A percentile compares a stretch with the other conserved stretches of the same genome.
phyloP scores from a whole-genome alignment of 2,888 invertebrate species.

The Tillus elongatus region DNA sequence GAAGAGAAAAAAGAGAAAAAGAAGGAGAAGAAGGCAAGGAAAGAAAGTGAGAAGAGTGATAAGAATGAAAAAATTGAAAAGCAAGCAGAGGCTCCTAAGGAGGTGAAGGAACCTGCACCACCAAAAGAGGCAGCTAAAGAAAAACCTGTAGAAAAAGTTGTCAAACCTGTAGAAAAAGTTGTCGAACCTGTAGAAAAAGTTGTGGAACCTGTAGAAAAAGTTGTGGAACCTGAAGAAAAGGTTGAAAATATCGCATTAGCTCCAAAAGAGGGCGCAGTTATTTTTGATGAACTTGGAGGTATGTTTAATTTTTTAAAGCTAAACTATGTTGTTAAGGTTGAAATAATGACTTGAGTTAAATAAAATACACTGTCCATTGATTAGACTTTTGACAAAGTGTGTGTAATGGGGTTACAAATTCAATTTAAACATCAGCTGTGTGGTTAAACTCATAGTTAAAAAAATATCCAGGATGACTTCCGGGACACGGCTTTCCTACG shows the following conservation, averaged over 20 bases:
- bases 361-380: no score
- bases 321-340: neutral
- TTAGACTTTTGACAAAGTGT: no score
- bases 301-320: slow-evolving; percentile 24
- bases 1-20: slow-evolving; percentile 24
- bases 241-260: slow-evolving; percentile 14
- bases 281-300: slow-evolving; percentile 54
- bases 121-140: slow-evolving; percentile 30
- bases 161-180: slow-evolving; percentile 25
- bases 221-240: slow-evolving; percentile 21
- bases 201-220: slow-evolving; percentile 15
- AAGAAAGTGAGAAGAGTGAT: slow-evolving; percentile 12
- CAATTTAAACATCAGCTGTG: no score
- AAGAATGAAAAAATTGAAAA: slow-evolving; percentile 20
- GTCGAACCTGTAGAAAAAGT: slow-evolving; percentile 21
- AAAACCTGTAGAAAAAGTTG: slow-evolving; percentile 13
- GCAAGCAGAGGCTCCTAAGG: slow-evolving; percentile 21
- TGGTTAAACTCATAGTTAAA: no score
- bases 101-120: slow-evolving; percentile 24
- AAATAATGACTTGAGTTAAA: no score
- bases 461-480: no score
- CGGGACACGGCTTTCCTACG: no score
- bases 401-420: no score
- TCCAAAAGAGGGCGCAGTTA: slow-evolving; percentile 31
- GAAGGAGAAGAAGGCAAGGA: slow-evolving; percentile 20